Base-by-base conservation (phyloP, 2,113 vertebrate genomes). In the Odocoileus virginianus region DNA sequence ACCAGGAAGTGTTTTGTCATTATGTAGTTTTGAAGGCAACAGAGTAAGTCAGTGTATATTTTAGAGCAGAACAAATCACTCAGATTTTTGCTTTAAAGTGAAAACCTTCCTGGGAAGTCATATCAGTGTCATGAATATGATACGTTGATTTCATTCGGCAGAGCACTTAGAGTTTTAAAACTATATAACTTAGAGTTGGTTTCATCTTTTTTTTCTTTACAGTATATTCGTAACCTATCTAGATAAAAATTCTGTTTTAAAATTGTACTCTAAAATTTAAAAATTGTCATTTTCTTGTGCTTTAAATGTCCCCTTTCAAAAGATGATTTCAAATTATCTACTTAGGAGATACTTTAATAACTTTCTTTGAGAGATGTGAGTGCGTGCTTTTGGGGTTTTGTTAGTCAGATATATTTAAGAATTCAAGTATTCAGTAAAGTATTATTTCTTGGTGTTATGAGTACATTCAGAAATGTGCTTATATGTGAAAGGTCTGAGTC, bases 11-110 rank as follows among this genome's bases (percentile, higher is more conserved):
- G 33, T 94, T 97, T 87, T 96, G 55, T 92, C 87, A 54, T 96
- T 93, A 45, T 16, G 8, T 93, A 89, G 83, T 95, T 96, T 87
- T 60, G 87, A 81, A 52, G 57, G 79, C 45, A 67, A 93, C 71
- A 96, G 81, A 95, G 10, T 97, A 93, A 95, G 89, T 94, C 74
- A 90, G 2, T 87, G 19, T 81, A 55, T 54, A 82, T 94, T 91
- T 89, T 89, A 45, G 82, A 94, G 43, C 50, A 84, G 60, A 97
- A 57, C 36, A 82, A 40, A 89, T 91, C 84, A 87, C 83, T 97
- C 52, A 95, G 33, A 89, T 52, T 91, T 89, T 94, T 89, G 25
- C 87, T 47, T 3, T 71, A 45, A 92, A 90, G 55, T 96, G n/a
- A 92, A 90, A 79, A 82, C 55, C 55, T 95, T 97, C 45, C 45